Conservation (phyloP, 2,113 vertebrate species). For the Nyctibius bracteatus region DNA sequence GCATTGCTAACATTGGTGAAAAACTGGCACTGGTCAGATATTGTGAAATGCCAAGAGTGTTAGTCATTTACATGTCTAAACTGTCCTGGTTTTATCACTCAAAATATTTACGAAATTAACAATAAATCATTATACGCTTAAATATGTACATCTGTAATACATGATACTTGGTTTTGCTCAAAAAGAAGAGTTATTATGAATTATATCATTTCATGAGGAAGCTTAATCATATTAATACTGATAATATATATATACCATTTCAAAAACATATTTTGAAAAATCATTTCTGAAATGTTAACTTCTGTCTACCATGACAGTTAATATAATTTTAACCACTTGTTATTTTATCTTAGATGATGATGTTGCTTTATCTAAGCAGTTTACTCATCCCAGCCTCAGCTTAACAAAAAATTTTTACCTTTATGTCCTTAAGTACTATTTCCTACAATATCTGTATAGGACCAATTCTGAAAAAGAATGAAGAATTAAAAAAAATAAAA, state of each 20-base stretch:
- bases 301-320: background rate
- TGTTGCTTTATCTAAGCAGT: background rate
- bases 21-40: background rate
- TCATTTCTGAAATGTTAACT: background rate
- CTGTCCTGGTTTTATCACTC: background rate
- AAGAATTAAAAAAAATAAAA: background rate
- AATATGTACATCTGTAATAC: background rate
- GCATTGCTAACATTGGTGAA: background rate
- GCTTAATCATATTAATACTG: background rate
- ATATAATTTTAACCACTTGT: background rate
- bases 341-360: background rate
- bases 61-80: background rate
- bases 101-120: background rate
- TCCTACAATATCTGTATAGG: background rate
- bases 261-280: background rate
- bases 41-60: background rate
- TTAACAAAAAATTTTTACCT: background rate
- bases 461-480: background rate
- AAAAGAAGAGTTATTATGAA: background rate
- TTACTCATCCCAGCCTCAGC: background rate
- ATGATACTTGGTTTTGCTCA: background rate
- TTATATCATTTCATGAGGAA: background rate
- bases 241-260: background rate
- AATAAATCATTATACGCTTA: background rate
- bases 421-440: background rate